Conservation (phyloP, 2,888 invertebrate genomes). For the Phorcus lineatus region DNA sequence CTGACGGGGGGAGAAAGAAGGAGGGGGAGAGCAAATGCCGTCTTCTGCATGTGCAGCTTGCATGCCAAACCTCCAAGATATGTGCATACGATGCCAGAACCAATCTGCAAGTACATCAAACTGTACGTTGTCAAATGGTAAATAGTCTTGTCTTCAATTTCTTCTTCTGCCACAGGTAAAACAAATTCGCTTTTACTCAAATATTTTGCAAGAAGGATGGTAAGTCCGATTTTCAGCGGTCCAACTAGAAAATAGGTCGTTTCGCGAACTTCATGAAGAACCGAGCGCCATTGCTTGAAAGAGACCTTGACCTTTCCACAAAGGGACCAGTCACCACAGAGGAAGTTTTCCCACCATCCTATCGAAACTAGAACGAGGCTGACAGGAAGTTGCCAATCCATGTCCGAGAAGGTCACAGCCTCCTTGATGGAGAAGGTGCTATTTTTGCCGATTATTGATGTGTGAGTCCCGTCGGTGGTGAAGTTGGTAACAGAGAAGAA, state of each 20-base stretch:
- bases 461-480: constrained; percentile 48
- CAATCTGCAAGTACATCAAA: constrained; percentile 64
- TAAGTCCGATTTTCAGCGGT: constrained; percentile 63
- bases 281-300: constrained; percentile 61
- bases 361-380: constrained; percentile 90
- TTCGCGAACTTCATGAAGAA: constrained; percentile 62
- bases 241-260: constrained; percentile 59
- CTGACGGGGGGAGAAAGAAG: constrained; percentile 73
- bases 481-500: constrained; percentile 53
- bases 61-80: constrained; percentile 78
- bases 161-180: constrained; percentile 41
- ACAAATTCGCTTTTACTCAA: constrained; percentile 50
- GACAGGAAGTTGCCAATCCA: constrained; percentile 89
- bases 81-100: constrained; percentile 66
- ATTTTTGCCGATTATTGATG: constrained; percentile 45
- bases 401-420: constrained; percentile 70
- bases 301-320: constrained; percentile 57
- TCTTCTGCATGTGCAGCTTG: constrained; percentile 77
- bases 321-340: constrained; percentile 75
- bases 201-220: constrained; percentile 55
- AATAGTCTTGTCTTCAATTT: constrained; percentile 30
- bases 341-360: constrained; percentile 99
- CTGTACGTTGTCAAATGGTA: constrained; percentile 59
- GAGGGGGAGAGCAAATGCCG: constrained; percentile 77
- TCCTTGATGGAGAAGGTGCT: constrained; percentile 39